These are phyloP conservation scores for Furnarius figulus DNA, from an alignment of 2,113 vertebrate genomes.

Conservation along the genomic window DNA sequence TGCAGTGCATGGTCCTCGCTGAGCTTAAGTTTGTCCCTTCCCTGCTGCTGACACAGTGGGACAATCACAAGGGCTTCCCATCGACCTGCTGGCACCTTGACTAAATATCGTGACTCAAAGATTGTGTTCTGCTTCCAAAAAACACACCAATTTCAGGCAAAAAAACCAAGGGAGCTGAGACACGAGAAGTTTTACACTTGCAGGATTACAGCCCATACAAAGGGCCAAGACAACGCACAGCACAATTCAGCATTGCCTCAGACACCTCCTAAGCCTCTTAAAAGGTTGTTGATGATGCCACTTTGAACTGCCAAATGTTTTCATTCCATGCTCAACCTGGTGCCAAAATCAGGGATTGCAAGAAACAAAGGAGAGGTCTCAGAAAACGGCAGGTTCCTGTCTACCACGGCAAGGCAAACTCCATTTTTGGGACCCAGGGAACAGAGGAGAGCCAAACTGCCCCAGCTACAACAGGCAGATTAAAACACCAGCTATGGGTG, in stretches of 20 bases:
- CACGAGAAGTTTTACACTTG: background rate
- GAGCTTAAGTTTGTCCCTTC: background rate
- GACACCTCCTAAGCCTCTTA: background rate
- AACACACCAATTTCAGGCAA: background rate
- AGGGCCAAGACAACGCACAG: background rate
- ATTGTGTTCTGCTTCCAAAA: background rate
- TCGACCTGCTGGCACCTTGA: background rate
- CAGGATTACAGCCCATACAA: accelerated
- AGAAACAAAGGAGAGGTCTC: background rate
- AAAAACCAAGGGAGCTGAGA: background rate
- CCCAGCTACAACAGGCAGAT: background rate
- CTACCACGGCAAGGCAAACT: background rate
- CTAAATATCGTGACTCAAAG: background rate
- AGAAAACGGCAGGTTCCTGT: background rate
- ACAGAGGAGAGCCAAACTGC: background rate
- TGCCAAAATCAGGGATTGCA: background rate
- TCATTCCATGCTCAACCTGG: background rate
- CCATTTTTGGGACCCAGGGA: accelerated
- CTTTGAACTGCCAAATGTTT: background rate
- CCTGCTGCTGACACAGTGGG: background rate
- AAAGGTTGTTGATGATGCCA: background rate
- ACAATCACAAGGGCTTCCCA: background rate
- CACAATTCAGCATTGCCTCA: background rate
- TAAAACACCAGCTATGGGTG: background rate
- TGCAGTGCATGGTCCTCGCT: background rate